Base-by-base conservation (phyloP, 1,140 invertebrate species). In the Formica exsecta region DNA sequence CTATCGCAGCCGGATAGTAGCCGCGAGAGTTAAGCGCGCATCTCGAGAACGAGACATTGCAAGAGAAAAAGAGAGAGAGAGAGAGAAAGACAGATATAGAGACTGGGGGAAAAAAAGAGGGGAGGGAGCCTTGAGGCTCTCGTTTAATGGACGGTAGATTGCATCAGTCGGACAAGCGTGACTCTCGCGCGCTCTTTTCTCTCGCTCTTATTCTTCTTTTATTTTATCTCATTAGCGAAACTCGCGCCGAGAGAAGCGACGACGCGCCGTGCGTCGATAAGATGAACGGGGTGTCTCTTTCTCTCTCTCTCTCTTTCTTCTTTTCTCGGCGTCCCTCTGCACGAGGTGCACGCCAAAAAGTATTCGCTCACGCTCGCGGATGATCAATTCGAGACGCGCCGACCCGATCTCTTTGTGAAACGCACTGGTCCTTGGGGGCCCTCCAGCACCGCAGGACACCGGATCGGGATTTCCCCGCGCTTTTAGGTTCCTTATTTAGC, bases 81-180 rank as follows among this genome's bases (percentile, higher is more conserved):
- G 11, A 76, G 61, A 48, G 59, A 51, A 9, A 64, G 61, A 77
- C 25, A 79, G 2, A 70, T 36, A 80, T 51, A 70, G 2, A 41
- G 16, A 54, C 36, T 32, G 61, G 25, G 44, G 22, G 9, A 54
- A 32, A 65, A 44, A 65, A 16, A 80, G 36, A 44, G 44, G 16
- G 41, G 73, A 90, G 81, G 86, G 89, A 90, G 91, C 92, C 92
- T 94, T 93, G 92, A 91, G 92, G 91, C 91, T 88, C 91, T 88
- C 91, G 88, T 94, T 93, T 94, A 93, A 94, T 93, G 90, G 89
- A 92, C 91, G 87, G 93, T 92, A 93, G 92, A 94, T 94, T 92
- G 92, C 91, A 94, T 93, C 90, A 89, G 88, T 90, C 85, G 87
- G 85, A 75, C 80, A 90, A 90, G 86, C 89, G 79, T 87, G 88